Evolutionary conservation across 2,888 invertebrate species (phyloP).

Genomic region (Trypoxylon attenuatum): DNA sequence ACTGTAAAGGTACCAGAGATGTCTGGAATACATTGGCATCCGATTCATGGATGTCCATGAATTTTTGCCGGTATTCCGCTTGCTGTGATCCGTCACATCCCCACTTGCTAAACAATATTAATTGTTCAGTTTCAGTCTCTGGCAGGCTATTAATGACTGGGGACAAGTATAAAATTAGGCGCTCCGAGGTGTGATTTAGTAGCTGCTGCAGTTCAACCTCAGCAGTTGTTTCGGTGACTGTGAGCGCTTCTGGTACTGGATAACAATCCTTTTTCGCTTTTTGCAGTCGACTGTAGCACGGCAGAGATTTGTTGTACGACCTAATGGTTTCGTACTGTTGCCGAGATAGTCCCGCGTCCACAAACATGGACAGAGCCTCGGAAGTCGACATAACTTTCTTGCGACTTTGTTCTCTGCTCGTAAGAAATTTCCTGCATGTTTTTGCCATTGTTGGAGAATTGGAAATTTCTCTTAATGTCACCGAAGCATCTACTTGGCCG

Average conservation of each 20-base stretch:
- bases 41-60: too few relatives aligned
- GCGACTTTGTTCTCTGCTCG: not conserved
- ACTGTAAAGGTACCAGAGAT: slow-evolving; percentile 17
- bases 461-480: too few relatives aligned
- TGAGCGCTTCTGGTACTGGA: slow-evolving; percentile 3
- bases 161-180: slow-evolving; percentile 3
- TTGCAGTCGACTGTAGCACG: slow-evolving; percentile 3
- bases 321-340: too few relatives aligned
- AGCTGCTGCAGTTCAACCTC: slow-evolving; percentile 14
- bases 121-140: slow-evolving; percentile 11
- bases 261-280: slow-evolving; percentile 19
- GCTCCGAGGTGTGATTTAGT: slow-evolving; percentile 3
- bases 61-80: slow-evolving; percentile 41
- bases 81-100: slow-evolving; percentile 60
- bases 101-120: slow-evolving; percentile 51
- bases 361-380: slow-evolving; percentile 1
- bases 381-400: not conserved
- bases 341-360: slow-evolving; percentile 2
- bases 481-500: not conserved
- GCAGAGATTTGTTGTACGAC: too few relatives aligned
- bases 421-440: not conserved
- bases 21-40: slow-evolving; percentile 60
- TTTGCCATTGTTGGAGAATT: too few relatives aligned
- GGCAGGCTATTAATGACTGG: not conserved
- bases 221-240: not conserved